Evolutionary conservation across 2,797 vertebrate species (phyloP).

Genomic region (Ibycter americanus): DNA sequence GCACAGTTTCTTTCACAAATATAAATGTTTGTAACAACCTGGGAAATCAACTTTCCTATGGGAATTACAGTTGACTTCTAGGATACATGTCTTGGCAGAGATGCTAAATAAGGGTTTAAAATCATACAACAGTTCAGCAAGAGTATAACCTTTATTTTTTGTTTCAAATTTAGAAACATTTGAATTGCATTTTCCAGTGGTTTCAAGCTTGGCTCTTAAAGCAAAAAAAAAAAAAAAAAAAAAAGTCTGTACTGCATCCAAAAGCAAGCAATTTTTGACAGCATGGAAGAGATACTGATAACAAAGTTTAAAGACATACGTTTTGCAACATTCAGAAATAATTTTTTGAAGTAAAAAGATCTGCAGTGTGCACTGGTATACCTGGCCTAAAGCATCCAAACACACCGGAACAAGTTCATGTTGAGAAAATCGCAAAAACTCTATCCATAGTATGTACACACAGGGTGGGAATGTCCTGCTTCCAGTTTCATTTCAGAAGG

Average conservation of each 20-base stretch:
- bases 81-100: not conserved
- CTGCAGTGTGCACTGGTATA: not conserved
- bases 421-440: not conserved
- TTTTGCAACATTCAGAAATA: not conserved
- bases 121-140: not conserved
- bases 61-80: not conserved
- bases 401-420: not conserved
- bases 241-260: not conserved
- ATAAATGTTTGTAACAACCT: not conserved
- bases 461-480: not conserved
- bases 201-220: not conserved
- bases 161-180: not conserved
- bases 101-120: not conserved
- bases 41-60: conserved; percentile 5
- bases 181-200: not conserved
- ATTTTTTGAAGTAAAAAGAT: not conserved
- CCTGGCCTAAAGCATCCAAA: not conserved
- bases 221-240: not conserved
- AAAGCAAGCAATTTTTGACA: not conserved
- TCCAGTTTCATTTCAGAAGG: not conserved
- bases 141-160: not conserved
- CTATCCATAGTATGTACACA: fast-evolving
- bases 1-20: not conserved
- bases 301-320: not conserved
- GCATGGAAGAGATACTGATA: not conserved